phyloP scores from a whole-genome alignment of 1,140 invertebrate species.

The Orius insidiosus region DNA sequence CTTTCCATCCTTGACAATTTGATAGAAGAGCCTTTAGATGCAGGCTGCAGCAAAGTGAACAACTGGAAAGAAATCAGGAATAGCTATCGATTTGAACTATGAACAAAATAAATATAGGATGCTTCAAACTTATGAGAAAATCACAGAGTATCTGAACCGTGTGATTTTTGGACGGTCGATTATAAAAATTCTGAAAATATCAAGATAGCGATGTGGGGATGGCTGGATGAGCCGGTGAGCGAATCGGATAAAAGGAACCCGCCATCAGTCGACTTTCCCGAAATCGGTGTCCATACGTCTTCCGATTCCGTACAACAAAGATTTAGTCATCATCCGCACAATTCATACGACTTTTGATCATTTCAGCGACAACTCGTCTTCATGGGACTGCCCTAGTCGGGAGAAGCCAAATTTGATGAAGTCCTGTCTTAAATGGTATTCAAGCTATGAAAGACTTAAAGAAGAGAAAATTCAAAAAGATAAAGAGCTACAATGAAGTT shows the following conservation, averaged over 20 bases:
- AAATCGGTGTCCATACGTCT: conserved; percentile 37
- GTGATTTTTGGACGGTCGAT: conserved; percentile 31
- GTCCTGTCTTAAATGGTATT: conserved; percentile 4
- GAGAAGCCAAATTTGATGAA: conserved; percentile 5
- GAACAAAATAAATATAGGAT: conserved; percentile 29
- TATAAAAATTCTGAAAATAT: conserved; percentile 30
- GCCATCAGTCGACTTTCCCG: conserved; percentile 35
- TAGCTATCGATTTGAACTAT: conserved; percentile 25
- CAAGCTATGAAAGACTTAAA: not conserved
- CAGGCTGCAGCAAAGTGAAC: conserved; percentile 21
- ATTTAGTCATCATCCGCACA: too few relatives aligned
- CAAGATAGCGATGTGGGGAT: conserved; percentile 32
- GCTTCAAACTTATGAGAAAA: conserved; percentile 32
- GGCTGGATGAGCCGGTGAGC: conserved; percentile 27
- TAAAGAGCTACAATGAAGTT: conserved; percentile 11
- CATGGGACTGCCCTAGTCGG: conserved; percentile 3
- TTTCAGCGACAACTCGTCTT: conserved; percentile 19
- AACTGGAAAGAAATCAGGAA: conserved; percentile 30
- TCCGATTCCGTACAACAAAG: too few relatives aligned
- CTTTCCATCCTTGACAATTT: conserved; percentile 29
- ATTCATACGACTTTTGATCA: conserved; percentile 3
- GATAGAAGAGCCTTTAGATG: conserved; percentile 23
- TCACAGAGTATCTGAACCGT: conserved; percentile 30
- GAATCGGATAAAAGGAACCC: conserved; percentile 22
- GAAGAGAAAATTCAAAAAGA: not conserved